Evolutionary conservation across 1,140 invertebrate genomes (phyloP).

Genomic region (Drosophila tristis): DNA sequence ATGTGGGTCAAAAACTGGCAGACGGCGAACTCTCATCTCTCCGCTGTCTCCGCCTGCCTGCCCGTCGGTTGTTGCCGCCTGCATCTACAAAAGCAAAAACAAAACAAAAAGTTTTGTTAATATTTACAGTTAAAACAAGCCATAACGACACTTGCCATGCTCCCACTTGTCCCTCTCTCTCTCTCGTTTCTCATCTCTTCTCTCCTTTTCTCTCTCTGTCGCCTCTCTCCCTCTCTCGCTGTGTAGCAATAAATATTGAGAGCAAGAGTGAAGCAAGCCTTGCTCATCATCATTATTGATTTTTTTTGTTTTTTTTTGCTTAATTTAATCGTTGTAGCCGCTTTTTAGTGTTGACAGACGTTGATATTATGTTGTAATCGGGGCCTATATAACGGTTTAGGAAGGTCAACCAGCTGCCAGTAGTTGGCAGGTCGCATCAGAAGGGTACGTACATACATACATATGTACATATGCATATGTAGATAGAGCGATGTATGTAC

Average conservation of each 20-base stretch:
- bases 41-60: too few species aligned
- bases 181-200: background rate
- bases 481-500: too few species aligned
- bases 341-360: conserved; percentile 39
- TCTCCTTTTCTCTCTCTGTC: background rate
- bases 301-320: conserved; percentile 41
- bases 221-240: background rate
- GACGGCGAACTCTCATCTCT: too few species aligned
- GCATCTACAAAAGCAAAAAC: conserved; percentile 28
- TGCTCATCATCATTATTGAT: conserved; percentile 58
- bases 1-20: conserved; percentile 63
- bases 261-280: conserved; percentile 51
- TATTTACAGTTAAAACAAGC: conserved; percentile 73
- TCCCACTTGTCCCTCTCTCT: background rate
- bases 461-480: too few species aligned
- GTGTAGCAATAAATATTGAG: conserved; percentile 49
- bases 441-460: background rate
- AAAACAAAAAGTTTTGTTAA: conserved; percentile 31
- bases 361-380: conserved; percentile 68
- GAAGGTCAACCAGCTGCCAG: conserved; percentile 73
- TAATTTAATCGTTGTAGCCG: conserved; percentile 9
- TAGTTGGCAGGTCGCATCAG: too few species aligned
- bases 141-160: conserved; percentile 16
- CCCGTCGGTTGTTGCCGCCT: conserved; percentile 22
- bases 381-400: conserved; percentile 68